phyloP scores from a whole-genome alignment of 2,113 vertebrate genomes.

The Acanthisitta chloris region DNA sequence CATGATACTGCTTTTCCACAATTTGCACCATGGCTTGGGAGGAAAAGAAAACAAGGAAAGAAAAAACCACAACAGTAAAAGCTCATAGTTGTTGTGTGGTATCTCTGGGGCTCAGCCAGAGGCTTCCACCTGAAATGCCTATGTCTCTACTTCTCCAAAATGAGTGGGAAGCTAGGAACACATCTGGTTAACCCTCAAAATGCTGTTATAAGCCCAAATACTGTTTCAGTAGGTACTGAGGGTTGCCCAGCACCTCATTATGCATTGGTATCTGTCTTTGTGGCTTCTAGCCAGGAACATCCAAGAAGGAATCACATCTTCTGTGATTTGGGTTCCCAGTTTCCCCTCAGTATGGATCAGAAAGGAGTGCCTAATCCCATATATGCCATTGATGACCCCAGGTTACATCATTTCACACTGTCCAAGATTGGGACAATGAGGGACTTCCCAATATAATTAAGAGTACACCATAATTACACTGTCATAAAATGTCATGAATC shows the following conservation, averaged over 20 bases:
- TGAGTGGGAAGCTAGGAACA: not conserved
- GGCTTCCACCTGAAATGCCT: not conserved
- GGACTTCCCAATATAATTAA: not conserved
- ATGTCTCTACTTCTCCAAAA: not conserved
- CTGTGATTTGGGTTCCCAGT: not conserved
- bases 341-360: not conserved
- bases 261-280: not conserved
- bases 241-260: not conserved
- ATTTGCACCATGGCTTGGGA: not conserved
- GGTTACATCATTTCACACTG: not conserved
- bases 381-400: not conserved
- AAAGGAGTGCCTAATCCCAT: not conserved
- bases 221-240: not conserved
- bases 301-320: not conserved
- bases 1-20: not conserved
- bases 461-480: not conserved
- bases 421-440: not conserved
- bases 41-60: rapidly evolving
- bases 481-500: not conserved
- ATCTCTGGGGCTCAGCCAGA: not conserved
- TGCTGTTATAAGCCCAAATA: not conserved
- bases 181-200: not conserved
- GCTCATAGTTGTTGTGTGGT: not conserved
- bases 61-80: not conserved
- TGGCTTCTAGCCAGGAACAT: not conserved